Evolutionary conservation across 2,113 vertebrate genomes (phyloP).

Genomic region (Camarhynchus parvulus): DNA sequence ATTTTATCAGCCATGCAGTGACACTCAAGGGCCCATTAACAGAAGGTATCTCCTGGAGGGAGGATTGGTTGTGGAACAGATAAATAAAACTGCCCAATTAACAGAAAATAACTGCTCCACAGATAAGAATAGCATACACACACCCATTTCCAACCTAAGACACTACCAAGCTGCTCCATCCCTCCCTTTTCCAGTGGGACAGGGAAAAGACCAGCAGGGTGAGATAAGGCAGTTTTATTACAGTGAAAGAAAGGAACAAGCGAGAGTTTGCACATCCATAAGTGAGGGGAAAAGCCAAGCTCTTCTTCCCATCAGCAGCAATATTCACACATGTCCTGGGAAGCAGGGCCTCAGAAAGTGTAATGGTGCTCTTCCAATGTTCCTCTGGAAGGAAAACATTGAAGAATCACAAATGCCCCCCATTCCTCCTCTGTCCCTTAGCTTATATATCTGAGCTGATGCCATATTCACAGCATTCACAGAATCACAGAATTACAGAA

Average conservation of each 20-base stretch:
- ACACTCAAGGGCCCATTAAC: not conserved
- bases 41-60: not conserved
- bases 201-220: not conserved
- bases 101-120: not conserved
- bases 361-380: not conserved
- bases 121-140: not conserved
- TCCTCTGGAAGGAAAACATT: not conserved
- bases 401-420: not conserved
- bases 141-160: not conserved
- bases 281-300: too few species aligned
- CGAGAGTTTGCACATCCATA: rapidly evolving
- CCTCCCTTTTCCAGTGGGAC: not conserved
- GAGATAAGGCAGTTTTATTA: not conserved
- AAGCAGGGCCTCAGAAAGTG: rapidly evolving
- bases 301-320: not conserved
- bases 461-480: not conserved
- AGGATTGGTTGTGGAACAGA: not conserved
- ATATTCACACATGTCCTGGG: not conserved
- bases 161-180: not conserved
- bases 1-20: not conserved
- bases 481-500: not conserved
- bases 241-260: not conserved
- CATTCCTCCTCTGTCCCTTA: not conserved
- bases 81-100: not conserved
- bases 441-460: not conserved